Evolutionary conservation across 1,140 invertebrate species (phyloP), one percentile per base, ranked within the genome.

Genomic region (Rhopalosiphum padi): DNA sequence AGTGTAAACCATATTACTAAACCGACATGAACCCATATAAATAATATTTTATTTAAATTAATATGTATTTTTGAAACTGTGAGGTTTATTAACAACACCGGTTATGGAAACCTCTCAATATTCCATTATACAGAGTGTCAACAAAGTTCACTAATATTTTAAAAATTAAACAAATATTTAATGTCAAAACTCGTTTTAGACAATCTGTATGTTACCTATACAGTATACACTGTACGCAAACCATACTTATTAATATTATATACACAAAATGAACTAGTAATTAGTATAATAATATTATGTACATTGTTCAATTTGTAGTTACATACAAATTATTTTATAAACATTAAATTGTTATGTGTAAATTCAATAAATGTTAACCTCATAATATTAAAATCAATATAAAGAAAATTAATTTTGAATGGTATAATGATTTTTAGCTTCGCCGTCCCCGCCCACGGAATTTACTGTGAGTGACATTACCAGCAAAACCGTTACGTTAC

Each of bases 401-500:
- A 21, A 83, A 6, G 6, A 37, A 83, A 83, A 83, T 83, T 82
- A 37, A 82, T 82, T 85, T 85, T 85, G 35, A 41, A 94, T 94
- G 94, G 94, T 94, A 94, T 94, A 83, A 93, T 94, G 15, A 41
- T 94, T 95, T 94, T 95, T 95, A 98, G 98, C 97, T 94, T 96
- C 97, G 94, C 98, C 98, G 94, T 98, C 98, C 37, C 96, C 97
- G 89, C 97, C 98, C 53, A 97, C 97, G 92, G 97, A 98, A 94
- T 96, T 99, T 22, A 96, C 96, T 89, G 96, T 98, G 0, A 96
- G 96, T 25, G 97, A 98, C 94, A 96, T 98, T 22, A 98, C 98
- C 4, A 98, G 97, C 94, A 96, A 97, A 95, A 98, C 97, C 94
- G 97, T 98, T 0, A 98, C 98, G 11, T 95, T 99, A 35, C 96